Evolutionary conservation across 2,113 vertebrate species (phyloP).

Genomic region (Sceloporus tristichus): DNA sequence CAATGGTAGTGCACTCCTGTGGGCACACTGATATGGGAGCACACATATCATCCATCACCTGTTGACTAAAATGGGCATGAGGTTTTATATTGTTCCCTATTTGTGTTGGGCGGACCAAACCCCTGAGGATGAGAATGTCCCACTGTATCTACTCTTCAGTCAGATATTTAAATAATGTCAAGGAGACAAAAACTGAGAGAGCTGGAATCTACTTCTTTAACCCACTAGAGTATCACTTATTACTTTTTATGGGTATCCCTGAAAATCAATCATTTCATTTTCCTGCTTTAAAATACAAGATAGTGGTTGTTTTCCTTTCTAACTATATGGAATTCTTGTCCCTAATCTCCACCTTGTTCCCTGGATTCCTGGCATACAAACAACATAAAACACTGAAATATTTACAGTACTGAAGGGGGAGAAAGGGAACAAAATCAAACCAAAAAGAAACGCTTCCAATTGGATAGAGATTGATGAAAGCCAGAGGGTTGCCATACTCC

Average conservation of each 20-base stretch:
- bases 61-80: too few species aligned
- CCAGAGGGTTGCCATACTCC: neutral
- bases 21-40: too few species aligned
- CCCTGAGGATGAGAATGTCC: too few species aligned
- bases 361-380: neutral
- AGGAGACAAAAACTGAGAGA: neutral
- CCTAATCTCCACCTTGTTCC: neutral
- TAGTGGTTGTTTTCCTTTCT: neutral
- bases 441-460: neutral
- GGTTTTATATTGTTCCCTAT: too few species aligned
- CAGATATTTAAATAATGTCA: neutral
- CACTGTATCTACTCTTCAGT: neutral
- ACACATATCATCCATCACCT: too few species aligned
- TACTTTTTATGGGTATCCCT: neutral
- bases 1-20: too few species aligned
- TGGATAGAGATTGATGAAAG: neutral
- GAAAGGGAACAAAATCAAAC: neutral
- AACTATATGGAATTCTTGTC: neutral
- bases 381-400: conserved; percentile 25
- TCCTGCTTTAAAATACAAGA: neutral
- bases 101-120: too few species aligned
- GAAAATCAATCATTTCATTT: neutral
- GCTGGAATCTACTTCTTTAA: neutral
- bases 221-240: neutral
- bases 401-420: conserved; percentile 23